These are phyloP conservation scores for Macroramphosus scolopax DNA, from an alignment of 2,797 vertebrate genomes.

Conservation along the genomic window DNA sequence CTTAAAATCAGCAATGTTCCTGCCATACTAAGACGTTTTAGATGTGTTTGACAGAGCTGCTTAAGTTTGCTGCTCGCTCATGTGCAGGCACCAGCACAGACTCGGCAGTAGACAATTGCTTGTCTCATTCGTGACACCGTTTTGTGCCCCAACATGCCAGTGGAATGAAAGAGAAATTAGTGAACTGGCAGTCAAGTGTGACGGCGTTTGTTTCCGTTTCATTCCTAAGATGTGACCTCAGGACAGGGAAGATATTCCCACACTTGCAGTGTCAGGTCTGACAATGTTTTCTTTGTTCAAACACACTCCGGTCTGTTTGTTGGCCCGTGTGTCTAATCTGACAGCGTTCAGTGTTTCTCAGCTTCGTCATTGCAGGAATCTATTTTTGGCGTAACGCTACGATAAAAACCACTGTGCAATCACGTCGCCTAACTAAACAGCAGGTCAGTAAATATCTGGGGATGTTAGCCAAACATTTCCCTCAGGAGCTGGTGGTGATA, in stretches of 20 bases:
- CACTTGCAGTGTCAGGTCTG: constrained; percentile 2
- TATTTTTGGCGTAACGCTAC: no score
- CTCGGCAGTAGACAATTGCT: constrained; percentile 10
- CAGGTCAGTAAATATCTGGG: no score
- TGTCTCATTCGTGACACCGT: constrained; percentile 7
- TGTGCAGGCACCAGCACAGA: neutral
- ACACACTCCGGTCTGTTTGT: constrained; percentile 1
- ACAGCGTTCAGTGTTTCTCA: no score
- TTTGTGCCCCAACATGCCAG: constrained; percentile 26
- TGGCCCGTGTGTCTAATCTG: neutral
- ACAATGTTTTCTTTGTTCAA: constrained; percentile 31
- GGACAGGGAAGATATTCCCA: constrained; percentile 24
- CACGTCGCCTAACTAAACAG: no score
- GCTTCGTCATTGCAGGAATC: no score
- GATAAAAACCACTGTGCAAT: no score
- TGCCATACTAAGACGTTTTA: neutral
- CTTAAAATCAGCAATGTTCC: neutral
- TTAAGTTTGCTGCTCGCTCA: neutral
- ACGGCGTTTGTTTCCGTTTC: neutral
- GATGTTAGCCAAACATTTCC: no score
- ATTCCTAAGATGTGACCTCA: constrained; percentile 46
- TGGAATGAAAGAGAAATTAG: constrained; percentile 8
- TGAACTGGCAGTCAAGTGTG: constrained; percentile 23
- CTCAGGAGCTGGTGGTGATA: no score
- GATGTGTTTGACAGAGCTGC: neutral